Base-by-base conservation (phyloP, 2,113 vertebrate species). In the Odobenus rosmarus region DNA sequence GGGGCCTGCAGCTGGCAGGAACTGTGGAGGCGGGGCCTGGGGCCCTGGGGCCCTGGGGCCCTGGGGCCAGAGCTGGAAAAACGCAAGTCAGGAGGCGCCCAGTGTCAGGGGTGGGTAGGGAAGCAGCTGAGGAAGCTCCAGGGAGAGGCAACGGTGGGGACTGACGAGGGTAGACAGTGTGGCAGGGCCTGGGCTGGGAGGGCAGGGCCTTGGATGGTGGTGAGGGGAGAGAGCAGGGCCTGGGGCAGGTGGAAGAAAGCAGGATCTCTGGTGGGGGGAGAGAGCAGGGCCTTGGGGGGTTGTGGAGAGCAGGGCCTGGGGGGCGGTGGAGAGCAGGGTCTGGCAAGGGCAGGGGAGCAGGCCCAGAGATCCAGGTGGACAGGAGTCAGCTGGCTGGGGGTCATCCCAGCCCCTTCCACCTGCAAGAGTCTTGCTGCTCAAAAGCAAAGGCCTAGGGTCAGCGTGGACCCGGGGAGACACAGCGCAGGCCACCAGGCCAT, bases 101-200 rank as follows among this genome's bases (percentile, higher is more conserved):
- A 0, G 72, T 16, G 1, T 0, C 0, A 42, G 55, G 53, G 42
- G 12, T 21, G 3, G 0, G 15, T 14, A 26, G 16, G 21, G 18
- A 5, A 0, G 59, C 15, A 0, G 1, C 18, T 9, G 18, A 3
- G 8, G 19, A 33, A 19, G 57, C 28, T 1, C 11, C 7, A 2
- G 71, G 71, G 84, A 24, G 24, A 23, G 39, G 51, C 1, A 1
- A 39, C 39, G 0, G 0, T 2, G 21, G 79, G 36, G 82, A 72
- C 1, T 3, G 0, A 1, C 3, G 55, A 26, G 28, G 6, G 3
- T 4, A 16, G 71, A 13, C 1, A 12, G 21, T 24, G 36, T 24
- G 71, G 21, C 36, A 3, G n/a, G n/a, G n/a, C 69, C 69, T 36
- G 7, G 10, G 19, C 26, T 12, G 13, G 11, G 61, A 11, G 61